A percentile compares a stretch with the other conserved stretches of the same genome.
phyloP scores from a whole-genome alignment of 2,888 invertebrate species.

The Myopa testacea region DNA sequence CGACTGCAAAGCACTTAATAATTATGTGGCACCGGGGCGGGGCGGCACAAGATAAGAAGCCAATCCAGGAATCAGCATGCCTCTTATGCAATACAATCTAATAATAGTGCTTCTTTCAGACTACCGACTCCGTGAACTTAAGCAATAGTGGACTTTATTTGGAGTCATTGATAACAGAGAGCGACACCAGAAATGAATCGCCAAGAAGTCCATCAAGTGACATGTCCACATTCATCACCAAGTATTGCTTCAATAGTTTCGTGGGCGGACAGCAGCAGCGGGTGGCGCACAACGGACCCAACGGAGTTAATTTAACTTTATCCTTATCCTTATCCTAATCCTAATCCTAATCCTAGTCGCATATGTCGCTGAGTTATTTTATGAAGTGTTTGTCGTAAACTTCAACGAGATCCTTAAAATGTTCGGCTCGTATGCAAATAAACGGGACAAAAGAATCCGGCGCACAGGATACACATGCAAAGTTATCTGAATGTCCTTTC shows the following conservation, averaged over 20 bases:
- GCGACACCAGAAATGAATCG: not conserved
- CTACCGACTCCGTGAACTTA: no score
- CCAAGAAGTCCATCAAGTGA: not conserved
- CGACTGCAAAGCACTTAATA: not conserved
- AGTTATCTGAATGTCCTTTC: not conserved
- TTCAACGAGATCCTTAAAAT: conserved; percentile 27
- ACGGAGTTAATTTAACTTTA: conserved; percentile 41
- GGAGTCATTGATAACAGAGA: no score
- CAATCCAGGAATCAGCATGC: no score
- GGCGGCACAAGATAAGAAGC: not conserved
- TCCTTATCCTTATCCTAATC: conserved; percentile 11
- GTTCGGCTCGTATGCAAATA: conserved; percentile 36
- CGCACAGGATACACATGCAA: conserved; percentile 18
- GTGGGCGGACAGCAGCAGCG: not conserved
- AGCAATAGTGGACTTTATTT: no score
- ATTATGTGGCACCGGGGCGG: not conserved
- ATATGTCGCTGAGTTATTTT: conserved; percentile 37
- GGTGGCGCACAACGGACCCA: not conserved
- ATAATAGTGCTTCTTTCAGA: no score
- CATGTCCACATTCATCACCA: not conserved
- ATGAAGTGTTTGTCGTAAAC: conserved; percentile 40
- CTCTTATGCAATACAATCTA: no score
- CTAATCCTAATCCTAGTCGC: conserved; percentile 14
- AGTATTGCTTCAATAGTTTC: not conserved
- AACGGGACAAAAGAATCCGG: conserved; percentile 28